These are phyloP conservation scores for Stomatorhinus ivindoensis DNA, from an alignment of 2,113 vertebrate genomes.

Conservation along the genomic window DNA sequence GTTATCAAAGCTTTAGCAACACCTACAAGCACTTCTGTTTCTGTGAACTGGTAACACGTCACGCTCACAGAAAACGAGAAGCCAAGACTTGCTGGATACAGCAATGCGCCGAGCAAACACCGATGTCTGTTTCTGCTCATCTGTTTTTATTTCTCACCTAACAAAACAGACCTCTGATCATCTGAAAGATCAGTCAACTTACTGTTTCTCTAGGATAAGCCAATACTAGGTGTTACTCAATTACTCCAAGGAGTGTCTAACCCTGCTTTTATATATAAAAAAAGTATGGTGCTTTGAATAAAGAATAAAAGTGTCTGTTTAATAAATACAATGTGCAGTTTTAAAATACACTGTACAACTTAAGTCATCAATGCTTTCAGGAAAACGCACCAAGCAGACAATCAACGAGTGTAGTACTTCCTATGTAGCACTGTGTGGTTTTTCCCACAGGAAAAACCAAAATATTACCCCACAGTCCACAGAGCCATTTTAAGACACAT, in stretches of 20 bases:
- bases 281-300: not conserved
- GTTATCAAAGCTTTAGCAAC: too few species aligned
- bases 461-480: not conserved
- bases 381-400: not conserved
- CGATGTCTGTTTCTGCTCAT: not conserved
- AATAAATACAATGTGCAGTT: not conserved
- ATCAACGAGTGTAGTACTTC: not conserved
- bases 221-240: not conserved
- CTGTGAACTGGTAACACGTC: too few species aligned
- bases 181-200: not conserved
- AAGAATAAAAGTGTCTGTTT: not conserved
- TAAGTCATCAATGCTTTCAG: not conserved
- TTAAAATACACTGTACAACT: not conserved
- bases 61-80: too few species aligned
- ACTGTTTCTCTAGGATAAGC: not conserved
- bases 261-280: not conserved
- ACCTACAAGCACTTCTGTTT: too few species aligned
- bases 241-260: not conserved
- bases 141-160: not conserved
- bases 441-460: not conserved
- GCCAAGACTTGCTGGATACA: too few species aligned
- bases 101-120: not conserved
- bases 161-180: not conserved
- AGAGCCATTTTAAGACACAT: not conserved
- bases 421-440: not conserved